These are phyloP conservation scores for Scrobipalpa atriplicella DNA, from an alignment of 2,888 invertebrate species.

Conservation along the genomic window DNA sequence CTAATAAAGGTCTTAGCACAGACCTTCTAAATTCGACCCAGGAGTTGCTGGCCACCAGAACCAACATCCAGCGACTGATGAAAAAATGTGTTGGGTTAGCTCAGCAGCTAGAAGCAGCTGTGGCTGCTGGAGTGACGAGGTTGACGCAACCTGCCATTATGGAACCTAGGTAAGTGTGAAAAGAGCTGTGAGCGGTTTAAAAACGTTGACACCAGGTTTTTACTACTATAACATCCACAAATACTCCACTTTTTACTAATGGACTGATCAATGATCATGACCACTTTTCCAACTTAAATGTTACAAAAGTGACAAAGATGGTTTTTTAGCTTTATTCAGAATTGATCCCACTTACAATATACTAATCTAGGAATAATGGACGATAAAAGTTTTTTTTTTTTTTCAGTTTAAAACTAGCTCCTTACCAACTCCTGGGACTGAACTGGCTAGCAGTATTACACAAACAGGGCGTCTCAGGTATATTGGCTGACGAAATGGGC, in stretches of 20 bases:
- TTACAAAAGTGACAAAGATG: too few species aligned
- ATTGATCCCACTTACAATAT: too few species aligned
- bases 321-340: too few species aligned
- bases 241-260: too few species aligned
- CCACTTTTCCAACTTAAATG: too few species aligned
- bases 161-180: constrained; percentile 77
- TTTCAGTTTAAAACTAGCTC: constrained; percentile 88
- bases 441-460: constrained; percentile 97
- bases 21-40: constrained; percentile 93
- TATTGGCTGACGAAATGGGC: constrained; percentile 99
- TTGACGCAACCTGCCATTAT: constrained; percentile 89
- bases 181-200: too few species aligned
- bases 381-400: too few species aligned
- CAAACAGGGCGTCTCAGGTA: constrained; percentile 94
- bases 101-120: constrained; percentile 89
- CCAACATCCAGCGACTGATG: constrained; percentile 90
- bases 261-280: too few species aligned
- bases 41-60: constrained; percentile 87
- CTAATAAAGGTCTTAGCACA: constrained; percentile 86
- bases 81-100: constrained; percentile 93
- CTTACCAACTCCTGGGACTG: constrained; percentile 94
- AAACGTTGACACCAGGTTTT: too few species aligned
- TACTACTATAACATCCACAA: too few species aligned
- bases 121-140: constrained; percentile 89
- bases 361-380: too few species aligned